These are phyloP conservation scores for Stictocephala bisonia DNA, from an alignment of 2,888 invertebrate species.

Conservation along the genomic window DNA sequence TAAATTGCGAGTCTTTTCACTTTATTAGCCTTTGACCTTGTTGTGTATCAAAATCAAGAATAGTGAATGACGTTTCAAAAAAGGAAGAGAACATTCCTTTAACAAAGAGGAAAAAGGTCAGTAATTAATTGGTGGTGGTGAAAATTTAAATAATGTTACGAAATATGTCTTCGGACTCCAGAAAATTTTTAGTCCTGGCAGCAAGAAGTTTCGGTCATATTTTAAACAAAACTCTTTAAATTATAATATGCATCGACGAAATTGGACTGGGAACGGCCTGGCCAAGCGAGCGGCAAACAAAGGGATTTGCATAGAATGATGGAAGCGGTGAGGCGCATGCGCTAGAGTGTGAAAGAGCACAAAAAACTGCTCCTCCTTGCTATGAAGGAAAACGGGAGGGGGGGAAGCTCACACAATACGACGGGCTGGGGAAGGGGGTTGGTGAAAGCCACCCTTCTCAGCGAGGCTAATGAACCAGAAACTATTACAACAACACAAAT, in stretches of 20 bases:
- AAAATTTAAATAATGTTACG: no score
- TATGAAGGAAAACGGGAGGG: neutral
- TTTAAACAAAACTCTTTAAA: no score
- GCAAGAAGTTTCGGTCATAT: neutral
- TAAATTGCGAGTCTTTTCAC: no score
- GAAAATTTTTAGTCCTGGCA: neutral
- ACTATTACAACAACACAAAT: slow-evolving; percentile 41
- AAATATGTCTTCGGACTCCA: no score
- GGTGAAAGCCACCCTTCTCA: slow-evolving; percentile 42
- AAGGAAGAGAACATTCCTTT: no score
- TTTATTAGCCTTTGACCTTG: no score
- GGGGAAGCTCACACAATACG: neutral
- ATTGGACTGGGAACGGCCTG: slow-evolving; percentile 14
- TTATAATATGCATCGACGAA: no score
- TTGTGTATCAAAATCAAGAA: no score
- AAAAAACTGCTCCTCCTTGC: slow-evolving; percentile 33
- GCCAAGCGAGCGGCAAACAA: slow-evolving; percentile 26
- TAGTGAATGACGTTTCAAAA: no score
- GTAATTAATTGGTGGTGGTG: no score
- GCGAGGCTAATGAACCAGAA: slow-evolving; percentile 34
- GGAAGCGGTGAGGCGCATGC: slow-evolving; percentile 11
- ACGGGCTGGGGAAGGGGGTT: neutral
- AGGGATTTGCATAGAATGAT: slow-evolving; percentile 28
- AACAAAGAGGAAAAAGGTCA: no score
- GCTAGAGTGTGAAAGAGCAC: neutral